These are phyloP conservation scores for Micromussa lordhowensis DNA, from an alignment of 92 coral and sea anemone genomes.

Conservation along the genomic window DNA sequence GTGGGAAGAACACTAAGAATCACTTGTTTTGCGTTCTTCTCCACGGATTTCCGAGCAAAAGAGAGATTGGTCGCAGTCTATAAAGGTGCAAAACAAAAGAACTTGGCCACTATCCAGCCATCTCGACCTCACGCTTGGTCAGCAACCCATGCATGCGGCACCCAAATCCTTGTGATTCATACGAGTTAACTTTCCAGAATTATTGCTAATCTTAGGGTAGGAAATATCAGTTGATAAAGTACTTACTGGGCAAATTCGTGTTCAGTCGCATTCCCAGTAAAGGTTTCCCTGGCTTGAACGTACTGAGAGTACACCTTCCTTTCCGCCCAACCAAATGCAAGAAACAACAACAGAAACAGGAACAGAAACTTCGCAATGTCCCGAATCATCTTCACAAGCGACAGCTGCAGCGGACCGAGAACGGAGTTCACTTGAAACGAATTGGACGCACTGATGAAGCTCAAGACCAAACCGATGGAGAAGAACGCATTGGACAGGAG, in stretches of 20 bases:
- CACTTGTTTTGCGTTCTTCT: no score
- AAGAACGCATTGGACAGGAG: slow-evolving; percentile 83
- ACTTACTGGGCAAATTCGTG: slow-evolving; percentile 66
- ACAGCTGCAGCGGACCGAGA: slow-evolving; percentile 89
- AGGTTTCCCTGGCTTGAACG: slow-evolving; percentile 33
- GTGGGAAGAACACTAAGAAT: no score
- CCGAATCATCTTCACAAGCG: slow-evolving; percentile 77
- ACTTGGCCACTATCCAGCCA: no score
- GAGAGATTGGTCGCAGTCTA: no score
- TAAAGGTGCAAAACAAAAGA: no score
- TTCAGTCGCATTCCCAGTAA: slow-evolving; percentile 33
- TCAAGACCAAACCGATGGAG: slow-evolving; percentile 75
- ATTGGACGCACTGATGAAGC: slow-evolving; percentile 76
- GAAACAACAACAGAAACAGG: slow-evolving; percentile 73
- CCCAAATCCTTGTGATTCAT: no score
- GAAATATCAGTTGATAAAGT: neutral
- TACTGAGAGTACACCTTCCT: slow-evolving; percentile 84
- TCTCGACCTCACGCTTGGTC: no score
- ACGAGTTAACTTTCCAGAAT: no score
- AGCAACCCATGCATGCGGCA: no score
- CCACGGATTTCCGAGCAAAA: no score
- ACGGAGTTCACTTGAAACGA: slow-evolving; percentile 73
- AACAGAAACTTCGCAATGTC: slow-evolving; percentile 86
- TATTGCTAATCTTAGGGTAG: no score
- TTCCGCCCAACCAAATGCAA: slow-evolving; percentile 81